A percentile compares a stretch with the other conserved stretches of the same genome.
phyloP scores from a whole-genome alignment of 2,113 vertebrate species.

The Oxygymnocypris stewartii region DNA sequence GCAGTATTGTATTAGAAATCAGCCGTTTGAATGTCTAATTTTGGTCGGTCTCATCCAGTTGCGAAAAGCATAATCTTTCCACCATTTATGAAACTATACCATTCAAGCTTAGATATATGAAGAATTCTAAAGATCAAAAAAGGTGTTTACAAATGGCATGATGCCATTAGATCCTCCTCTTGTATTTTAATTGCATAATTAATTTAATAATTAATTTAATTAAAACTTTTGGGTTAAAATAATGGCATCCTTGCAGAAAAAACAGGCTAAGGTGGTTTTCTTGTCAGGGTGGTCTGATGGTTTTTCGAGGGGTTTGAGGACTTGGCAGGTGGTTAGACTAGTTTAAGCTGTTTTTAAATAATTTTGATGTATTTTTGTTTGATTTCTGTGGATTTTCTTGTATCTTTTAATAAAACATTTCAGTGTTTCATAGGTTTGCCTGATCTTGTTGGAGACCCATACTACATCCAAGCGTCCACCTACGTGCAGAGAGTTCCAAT shows the following conservation, averaged over 20 bases:
- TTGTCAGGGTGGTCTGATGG: background rate
- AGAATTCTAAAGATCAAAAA: background rate
- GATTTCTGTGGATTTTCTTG: constrained; percentile 1
- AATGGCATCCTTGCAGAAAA: background rate
- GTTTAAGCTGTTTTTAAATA: background rate
- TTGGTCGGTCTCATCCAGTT: background rate
- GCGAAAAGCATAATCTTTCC: background rate
- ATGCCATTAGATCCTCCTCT: background rate
- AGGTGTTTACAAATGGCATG: background rate
- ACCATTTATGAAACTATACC: background rate
- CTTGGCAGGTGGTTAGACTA: background rate
- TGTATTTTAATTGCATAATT: background rate
- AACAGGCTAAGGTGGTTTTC: background rate
- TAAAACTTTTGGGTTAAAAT: background rate
- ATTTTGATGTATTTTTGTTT: background rate
- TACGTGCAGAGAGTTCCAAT: constrained; percentile 93
- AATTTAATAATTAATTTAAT: background rate
- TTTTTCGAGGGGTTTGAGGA: background rate
- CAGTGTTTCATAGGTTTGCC: constrained; percentile 83
- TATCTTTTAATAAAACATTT: constrained; percentile 42
- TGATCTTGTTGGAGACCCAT: constrained; percentile 94
- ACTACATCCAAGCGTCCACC: constrained; percentile 93
- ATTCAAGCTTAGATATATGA: background rate
- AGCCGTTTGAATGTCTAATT: background rate
- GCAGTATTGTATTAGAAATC: background rate